Evolutionary conservation across 2,113 vertebrate species (phyloP).

Genomic region (Prochilodus magdalenae): DNA sequence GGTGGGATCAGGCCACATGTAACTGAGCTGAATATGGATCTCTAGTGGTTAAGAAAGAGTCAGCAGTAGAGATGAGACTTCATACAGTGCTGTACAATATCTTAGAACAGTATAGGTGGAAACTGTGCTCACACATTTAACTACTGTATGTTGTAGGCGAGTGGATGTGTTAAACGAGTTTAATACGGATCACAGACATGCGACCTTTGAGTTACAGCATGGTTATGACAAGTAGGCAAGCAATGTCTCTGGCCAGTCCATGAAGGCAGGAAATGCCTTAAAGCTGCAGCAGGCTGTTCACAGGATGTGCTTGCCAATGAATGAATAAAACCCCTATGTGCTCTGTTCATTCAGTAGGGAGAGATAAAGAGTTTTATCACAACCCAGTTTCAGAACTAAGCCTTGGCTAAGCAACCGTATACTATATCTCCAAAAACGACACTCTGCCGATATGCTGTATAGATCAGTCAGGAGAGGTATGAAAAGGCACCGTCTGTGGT

Average conservation of each 20-base stretch:
- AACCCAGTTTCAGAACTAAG: neutral
- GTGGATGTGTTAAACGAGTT: neutral
- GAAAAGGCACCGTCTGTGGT: neutral
- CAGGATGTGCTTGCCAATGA: slow-evolving; percentile 14
- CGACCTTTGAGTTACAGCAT: neutral
- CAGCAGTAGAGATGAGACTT: neutral
- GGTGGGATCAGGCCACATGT: neutral
- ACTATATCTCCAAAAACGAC: neutral
- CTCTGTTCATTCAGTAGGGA: slow-evolving; percentile 11
- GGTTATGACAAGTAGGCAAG: neutral
- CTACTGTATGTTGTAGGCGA: no score
- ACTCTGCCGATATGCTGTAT: neutral
- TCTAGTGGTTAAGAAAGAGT: neutral
- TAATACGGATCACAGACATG: slow-evolving; percentile 4
- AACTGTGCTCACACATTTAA: no score
- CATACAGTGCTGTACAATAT: neutral
- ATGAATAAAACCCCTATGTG: neutral
- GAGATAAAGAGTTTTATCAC: neutral
- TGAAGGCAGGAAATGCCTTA: slow-evolving; percentile 51
- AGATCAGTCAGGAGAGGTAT: no score
- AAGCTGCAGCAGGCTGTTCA: slow-evolving; percentile 24
- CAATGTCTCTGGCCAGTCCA: neutral
- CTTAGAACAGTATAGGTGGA: neutral
- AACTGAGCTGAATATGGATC: neutral
- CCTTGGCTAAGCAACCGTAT: neutral